These are phyloP conservation scores for Sphyrna mokarran DNA, from an alignment of 2,113 vertebrate species.

Conservation along the genomic window DNA sequence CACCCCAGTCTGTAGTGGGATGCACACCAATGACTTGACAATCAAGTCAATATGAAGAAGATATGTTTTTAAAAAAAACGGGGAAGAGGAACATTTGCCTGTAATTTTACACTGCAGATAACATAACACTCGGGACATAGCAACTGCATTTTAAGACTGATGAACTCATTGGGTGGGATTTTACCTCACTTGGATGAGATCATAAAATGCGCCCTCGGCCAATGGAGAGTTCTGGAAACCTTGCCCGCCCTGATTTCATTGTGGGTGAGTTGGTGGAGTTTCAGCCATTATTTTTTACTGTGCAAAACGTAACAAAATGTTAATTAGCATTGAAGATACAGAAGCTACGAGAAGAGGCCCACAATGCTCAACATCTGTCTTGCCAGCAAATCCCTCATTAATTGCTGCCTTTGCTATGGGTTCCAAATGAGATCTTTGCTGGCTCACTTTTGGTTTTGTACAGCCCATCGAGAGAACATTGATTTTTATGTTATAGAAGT, in stretches of 20 bases:
- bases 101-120: background rate
- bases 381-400: background rate
- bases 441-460: background rate
- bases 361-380: background rate
- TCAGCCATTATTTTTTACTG: background rate
- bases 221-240: too few species aligned
- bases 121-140: background rate
- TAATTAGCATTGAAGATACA: background rate
- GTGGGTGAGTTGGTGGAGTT: too few species aligned
- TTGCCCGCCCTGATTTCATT: too few species aligned
- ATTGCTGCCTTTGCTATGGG: background rate
- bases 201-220: too few species aligned
- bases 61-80: background rate
- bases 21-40: background rate
- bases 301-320: constrained; percentile 3
- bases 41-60: background rate
- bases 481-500: background rate
- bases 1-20: background rate
- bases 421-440: background rate
- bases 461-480: background rate
- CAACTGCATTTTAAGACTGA: background rate
- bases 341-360: background rate
- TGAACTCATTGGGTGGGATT: too few species aligned
- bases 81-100: background rate
- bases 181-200: too few species aligned